Conservation (phyloP, 2,113 vertebrate genomes). For the Chaetodon auriga region DNA sequence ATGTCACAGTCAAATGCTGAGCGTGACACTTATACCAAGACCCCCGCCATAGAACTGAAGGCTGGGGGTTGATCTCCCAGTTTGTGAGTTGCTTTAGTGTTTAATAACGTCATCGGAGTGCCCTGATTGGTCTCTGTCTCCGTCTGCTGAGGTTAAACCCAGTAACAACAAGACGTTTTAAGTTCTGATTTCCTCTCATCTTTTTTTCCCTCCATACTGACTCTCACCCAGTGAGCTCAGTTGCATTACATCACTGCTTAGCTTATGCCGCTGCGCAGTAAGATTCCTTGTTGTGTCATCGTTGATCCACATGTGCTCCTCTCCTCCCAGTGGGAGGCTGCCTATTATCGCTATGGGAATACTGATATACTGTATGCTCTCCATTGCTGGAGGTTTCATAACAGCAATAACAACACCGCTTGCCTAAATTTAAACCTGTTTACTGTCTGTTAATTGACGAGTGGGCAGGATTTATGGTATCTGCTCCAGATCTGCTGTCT, state of each 20-base stretch:
- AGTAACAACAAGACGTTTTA: constrained; percentile 53
- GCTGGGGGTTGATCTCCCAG: constrained; percentile 45
- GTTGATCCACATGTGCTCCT: constrained; percentile 76
- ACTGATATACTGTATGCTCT: constrained; percentile 40
- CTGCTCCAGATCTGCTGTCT: constrained; percentile 46
- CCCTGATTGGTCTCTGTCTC: constrained; percentile 46
- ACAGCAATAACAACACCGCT: constrained; percentile 62
- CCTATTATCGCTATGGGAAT: constrained; percentile 74
- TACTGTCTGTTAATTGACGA: constrained; percentile 66
- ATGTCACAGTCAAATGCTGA: constrained; percentile 69
- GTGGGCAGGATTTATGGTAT: constrained; percentile 47
- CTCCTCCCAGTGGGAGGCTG: constrained; percentile 67
- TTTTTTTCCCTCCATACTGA: constrained; percentile 23
- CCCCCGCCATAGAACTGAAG: constrained; percentile 39
- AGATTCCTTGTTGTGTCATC: constrained; percentile 79
- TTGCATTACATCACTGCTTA: constrained; percentile 80
- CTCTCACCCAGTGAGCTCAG: constrained; percentile 64
- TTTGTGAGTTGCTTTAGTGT: constrained; percentile 63
- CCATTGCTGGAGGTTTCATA: constrained; percentile 51
- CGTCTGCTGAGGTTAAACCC: constrained; percentile 53
- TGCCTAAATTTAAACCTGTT: constrained; percentile 69
- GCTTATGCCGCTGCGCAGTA: constrained; percentile 73
- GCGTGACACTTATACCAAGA: constrained; percentile 77
- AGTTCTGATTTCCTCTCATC: constrained; percentile 56
- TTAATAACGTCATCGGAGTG: constrained; percentile 31